Evolutionary conservation across 2,797 vertebrate species (phyloP).

Genomic region (Australoheros facetus): DNA sequence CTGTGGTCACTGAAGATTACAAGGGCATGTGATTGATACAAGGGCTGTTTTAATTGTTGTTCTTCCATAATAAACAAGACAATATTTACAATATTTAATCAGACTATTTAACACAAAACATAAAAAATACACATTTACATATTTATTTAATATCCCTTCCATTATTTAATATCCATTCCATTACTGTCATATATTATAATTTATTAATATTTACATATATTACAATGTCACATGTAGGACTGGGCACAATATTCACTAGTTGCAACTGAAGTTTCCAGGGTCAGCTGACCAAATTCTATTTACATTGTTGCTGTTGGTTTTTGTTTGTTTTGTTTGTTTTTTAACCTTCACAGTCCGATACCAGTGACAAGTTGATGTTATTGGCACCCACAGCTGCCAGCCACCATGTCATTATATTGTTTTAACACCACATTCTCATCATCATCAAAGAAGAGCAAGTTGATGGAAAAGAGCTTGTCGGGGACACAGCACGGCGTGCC

Average conservation of each 20-base stretch:
- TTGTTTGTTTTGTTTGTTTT: neutral
- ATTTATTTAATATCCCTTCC: constrained; percentile 63
- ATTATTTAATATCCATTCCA: constrained; percentile 56
- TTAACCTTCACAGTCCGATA: neutral
- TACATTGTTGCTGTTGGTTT: neutral
- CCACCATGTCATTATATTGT: constrained; percentile 89
- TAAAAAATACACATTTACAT: constrained; percentile 81
- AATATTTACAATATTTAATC: constrained; percentile 70
- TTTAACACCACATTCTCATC: constrained; percentile 88
- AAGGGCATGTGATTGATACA: neutral
- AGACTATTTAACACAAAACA: constrained; percentile 69
- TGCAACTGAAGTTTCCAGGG: constrained; percentile 7
- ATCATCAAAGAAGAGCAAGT: constrained; percentile 87
- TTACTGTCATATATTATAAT: constrained; percentile 84
- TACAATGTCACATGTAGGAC: constrained; percentile 64
- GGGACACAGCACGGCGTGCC: constrained; percentile 86
- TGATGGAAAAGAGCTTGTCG: constrained; percentile 87
- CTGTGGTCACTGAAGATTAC: neutral
- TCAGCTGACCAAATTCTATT: constrained; percentile 1
- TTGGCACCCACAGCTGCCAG: constrained; percentile 87
- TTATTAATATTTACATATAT: constrained; percentile 85
- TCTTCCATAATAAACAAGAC: neutral
- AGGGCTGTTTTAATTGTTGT: neutral
- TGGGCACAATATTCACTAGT: constrained; percentile 21
- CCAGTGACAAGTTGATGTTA: constrained; percentile 42